Evolutionary conservation across 2,113 vertebrate species (phyloP), one percentile per base, ranked within the genome.

Genomic region (Pardalotus punctatus): DNA sequence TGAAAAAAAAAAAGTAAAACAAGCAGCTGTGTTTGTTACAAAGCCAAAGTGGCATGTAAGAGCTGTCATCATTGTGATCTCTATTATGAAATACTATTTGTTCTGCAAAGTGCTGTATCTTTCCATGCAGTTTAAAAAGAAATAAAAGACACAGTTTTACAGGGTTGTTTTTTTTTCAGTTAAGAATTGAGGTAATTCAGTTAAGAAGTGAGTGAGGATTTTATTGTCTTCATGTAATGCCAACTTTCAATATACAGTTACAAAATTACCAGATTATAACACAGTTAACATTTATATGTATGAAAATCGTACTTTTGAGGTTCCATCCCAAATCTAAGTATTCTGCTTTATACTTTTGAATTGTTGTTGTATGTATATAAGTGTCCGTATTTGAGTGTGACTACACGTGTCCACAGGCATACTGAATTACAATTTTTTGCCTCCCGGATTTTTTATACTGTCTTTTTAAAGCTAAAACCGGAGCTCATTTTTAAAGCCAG

Each of bases 71-170:
- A 40, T 56, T 20, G 5, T 10, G 14, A 11, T 48, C 53, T 71
- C 47, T 56, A 15, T 73, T 88, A 88, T 56, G 88, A 96, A 97
- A 93, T 56, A 47, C 33, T 70, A 12, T 76, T 85, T 95, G 62
- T 70, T 78, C 79, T 70, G 79, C 67, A 47, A 72, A 88, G 54
- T 6, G 23, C 57, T 47, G 8, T 77, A 48, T 45, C 67, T 90
- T 86, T 83, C 71, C 72, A 47, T 22, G 43, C 18, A 73, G 67
- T 45, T 79, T 47, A 65, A 61, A 82, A 82, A 76, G 10, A 82
- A 64, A 81, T 12, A 48, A 33, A 84, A 58, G 3, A 12, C 18
- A 23, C 2, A 4, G 18, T 56, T 85, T 79, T 71, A 67, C 36
- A 69, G 48, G 45, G 40, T 15, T 24, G 36, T n/a, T 58, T 76